Percentiles rank a stretch among this genome's conserved stretches.
phyloP scores from a whole-genome alignment of 2,113 vertebrate genomes.

The Dromiciops gliroides region DNA sequence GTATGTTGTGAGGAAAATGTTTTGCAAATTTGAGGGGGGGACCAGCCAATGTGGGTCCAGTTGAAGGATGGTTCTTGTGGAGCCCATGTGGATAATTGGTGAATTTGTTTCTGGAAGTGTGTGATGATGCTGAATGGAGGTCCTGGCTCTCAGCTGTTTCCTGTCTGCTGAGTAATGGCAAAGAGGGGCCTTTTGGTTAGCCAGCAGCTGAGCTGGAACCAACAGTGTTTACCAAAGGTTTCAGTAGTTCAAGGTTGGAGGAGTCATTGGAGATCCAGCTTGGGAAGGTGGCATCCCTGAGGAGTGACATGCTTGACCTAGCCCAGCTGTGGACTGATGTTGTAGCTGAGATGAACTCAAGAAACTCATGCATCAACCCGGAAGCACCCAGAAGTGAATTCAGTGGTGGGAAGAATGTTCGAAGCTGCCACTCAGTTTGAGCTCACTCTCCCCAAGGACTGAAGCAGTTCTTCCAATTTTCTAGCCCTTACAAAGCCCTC shows the following conservation, averaged over 20 bases:
- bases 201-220: background rate
- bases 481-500: background rate
- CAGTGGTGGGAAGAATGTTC: background rate
- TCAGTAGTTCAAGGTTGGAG: background rate
- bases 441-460: background rate
- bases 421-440: background rate
- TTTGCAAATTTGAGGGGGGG: background rate
- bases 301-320: background rate
- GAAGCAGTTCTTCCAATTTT: background rate
- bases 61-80: background rate
- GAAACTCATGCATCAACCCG: background rate
- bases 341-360: background rate
- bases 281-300: background rate
- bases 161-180: background rate
- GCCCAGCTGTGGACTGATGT: background rate
- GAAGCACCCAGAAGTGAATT: background rate
- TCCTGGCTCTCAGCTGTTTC: background rate
- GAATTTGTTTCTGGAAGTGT: background rate
- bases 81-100: background rate
- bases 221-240: background rate
- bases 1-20: background rate
- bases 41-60: background rate
- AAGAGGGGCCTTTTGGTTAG: background rate
- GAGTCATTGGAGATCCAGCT: background rate
- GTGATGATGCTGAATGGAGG: background rate